Conservation (phyloP, 2,113 vertebrate genomes). For the Herpailurus yagouaroundi region DNA sequence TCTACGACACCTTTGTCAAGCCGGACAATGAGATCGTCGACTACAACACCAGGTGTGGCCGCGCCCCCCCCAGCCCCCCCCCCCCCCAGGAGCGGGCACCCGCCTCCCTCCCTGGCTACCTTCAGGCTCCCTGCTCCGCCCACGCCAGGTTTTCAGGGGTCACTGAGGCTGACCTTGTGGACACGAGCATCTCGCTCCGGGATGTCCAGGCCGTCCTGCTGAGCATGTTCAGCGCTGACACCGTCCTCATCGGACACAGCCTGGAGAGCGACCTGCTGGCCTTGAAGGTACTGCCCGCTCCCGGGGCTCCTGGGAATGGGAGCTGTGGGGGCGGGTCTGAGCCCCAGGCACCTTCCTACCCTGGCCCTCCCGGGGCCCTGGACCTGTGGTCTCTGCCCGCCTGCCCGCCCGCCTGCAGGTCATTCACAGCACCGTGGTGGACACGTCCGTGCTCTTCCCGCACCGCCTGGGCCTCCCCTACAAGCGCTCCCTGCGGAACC, state of each 20-base stretch:
- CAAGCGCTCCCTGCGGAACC: slow-evolving; percentile 95
- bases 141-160: slow-evolving; percentile 96
- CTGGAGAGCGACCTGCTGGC: slow-evolving; percentile 97
- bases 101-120: not conserved
- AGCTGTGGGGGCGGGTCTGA: too few species aligned
- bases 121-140: not conserved
- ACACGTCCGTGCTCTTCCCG: slow-evolving; percentile 96
- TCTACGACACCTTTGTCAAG: slow-evolving; percentile 97
- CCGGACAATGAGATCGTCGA: slow-evolving; percentile 95
- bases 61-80: rapidly evolving
- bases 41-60: slow-evolving; percentile 94
- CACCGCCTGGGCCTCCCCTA: slow-evolving; percentile 96
- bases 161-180: slow-evolving; percentile 94
- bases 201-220: slow-evolving; percentile 97
- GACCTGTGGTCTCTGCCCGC: not conserved
- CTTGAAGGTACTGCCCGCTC: slow-evolving; percentile 89
- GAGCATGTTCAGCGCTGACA: slow-evolving; percentile 95
- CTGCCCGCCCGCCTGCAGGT: slow-evolving; percentile 87
- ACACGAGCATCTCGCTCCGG: slow-evolving; percentile 91
- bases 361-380: not conserved
- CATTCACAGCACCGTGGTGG: slow-evolving; percentile 94
- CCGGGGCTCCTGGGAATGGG: too few species aligned
- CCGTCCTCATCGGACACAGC: slow-evolving; percentile 97
- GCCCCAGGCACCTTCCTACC: not conserved
- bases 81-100: not conserved